A percentile compares a stretch with the other conserved stretches of the same genome.
phyloP scores from a whole-genome alignment of 1,140 invertebrate species.

The Micrasema longulum region DNA sequence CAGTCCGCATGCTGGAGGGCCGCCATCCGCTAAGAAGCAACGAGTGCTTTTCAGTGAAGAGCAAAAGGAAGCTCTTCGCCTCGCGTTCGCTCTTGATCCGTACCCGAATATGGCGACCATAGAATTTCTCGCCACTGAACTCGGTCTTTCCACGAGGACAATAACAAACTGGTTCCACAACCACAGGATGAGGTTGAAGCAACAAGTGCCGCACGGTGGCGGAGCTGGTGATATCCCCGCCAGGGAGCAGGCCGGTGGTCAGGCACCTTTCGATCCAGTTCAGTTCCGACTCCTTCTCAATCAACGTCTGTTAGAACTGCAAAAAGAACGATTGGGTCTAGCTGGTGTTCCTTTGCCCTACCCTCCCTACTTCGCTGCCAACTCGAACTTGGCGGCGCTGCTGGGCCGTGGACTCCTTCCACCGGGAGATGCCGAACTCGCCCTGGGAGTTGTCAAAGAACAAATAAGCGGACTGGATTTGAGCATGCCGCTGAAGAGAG shows the following conservation, averaged over 20 bases:
- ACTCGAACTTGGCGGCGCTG: conserved; percentile 78
- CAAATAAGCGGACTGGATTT: conserved; percentile 84
- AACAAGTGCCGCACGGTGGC: conserved; percentile 82
- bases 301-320: conserved; percentile 87
- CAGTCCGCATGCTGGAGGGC: conserved; percentile 72
- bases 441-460: conserved; percentile 75
- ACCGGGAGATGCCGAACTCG: conserved; percentile 66
- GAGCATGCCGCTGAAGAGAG: conserved; percentile 83
- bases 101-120: conserved; percentile 96
- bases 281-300: conserved; percentile 89
- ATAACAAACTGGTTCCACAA: conserved; percentile 99
- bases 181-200: conserved; percentile 97
- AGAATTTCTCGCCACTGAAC: conserved; percentile 91
- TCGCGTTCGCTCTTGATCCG: conserved; percentile 95
- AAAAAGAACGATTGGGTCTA: conserved; percentile 82
- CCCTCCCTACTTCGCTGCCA: conserved; percentile 80
- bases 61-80: conserved; percentile 94
- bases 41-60: conserved; percentile 97
- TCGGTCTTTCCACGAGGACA: conserved; percentile 93
- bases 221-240: conserved; percentile 76
- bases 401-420: conserved; percentile 74
- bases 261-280: conserved; percentile 86
- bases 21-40: conserved; percentile 88
- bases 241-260: conserved; percentile 72
- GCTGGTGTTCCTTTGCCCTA: conserved; percentile 80